Conservation (phyloP, 2,888 invertebrate genomes). For the Trilocha varians region DNA sequence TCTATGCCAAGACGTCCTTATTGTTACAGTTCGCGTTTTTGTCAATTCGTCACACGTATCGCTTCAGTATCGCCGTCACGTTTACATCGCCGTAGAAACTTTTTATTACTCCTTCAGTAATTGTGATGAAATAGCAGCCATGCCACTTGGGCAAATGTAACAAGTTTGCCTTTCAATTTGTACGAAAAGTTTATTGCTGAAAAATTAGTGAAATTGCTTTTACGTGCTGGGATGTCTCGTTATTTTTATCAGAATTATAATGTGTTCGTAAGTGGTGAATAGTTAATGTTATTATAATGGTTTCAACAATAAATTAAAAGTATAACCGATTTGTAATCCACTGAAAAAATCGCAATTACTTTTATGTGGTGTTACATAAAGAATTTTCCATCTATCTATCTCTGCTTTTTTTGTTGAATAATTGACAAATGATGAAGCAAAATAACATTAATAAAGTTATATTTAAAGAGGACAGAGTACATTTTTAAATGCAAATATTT, state of each 20-base stretch:
- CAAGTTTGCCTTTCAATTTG: slow-evolving; percentile 19
- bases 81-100: slow-evolving; percentile 41
- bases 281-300: too few species aligned
- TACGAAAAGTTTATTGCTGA: slow-evolving; percentile 17
- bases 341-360: too few species aligned
- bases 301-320: too few species aligned
- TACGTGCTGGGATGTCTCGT: slow-evolving; percentile 9
- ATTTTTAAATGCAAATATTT: slow-evolving; percentile 11
- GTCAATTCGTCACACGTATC: slow-evolving; percentile 59
- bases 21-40: slow-evolving; percentile 28
- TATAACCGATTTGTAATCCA: too few species aligned
- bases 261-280: slow-evolving; percentile 12
- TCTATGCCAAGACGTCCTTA: slow-evolving; percentile 17
- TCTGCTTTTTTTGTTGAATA: too few species aligned
- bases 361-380: too few species aligned
- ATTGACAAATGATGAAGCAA: too few species aligned
- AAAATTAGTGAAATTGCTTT: slow-evolving; percentile 16
- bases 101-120: slow-evolving; percentile 54
- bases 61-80: slow-evolving; percentile 51
- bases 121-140: slow-evolving; percentile 36
- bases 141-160: slow-evolving; percentile 22
- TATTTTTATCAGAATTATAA: slow-evolving; percentile 1
- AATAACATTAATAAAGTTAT: too few species aligned
- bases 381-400: too few species aligned
- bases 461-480: too few species aligned